Conservation (phyloP, 2,113 vertebrate species). For the Globicephala melas region DNA sequence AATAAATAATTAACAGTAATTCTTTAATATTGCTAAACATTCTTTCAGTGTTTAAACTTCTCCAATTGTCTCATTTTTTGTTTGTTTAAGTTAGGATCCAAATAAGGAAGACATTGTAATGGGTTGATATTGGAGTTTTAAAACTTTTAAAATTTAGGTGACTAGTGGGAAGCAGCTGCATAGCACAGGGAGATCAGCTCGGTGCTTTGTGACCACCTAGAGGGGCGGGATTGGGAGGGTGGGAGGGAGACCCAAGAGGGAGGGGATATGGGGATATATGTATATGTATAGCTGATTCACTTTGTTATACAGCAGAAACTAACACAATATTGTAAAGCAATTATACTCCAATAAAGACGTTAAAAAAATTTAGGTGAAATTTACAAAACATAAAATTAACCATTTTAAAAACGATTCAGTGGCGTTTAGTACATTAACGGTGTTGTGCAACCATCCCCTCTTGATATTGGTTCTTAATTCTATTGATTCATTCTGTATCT, state of each 20-base stretch:
- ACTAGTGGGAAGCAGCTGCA: not conserved
- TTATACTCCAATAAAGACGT: too few relatives aligned
- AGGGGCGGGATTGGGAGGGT: too few relatives aligned
- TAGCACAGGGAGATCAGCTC: too few relatives aligned
- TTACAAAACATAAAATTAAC: not conserved
- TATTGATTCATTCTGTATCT: not conserved
- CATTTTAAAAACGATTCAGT: not conserved
- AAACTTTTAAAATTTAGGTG: not conserved
- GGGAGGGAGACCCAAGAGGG: too few relatives aligned
- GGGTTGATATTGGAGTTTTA: not conserved
- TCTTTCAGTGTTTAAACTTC: not conserved
- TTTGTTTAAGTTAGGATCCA: not conserved
- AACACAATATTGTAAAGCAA: too few relatives aligned
- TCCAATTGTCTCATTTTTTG: not conserved
- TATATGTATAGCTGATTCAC: too few relatives aligned
- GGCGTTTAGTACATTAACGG: not conserved
- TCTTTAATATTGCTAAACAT: not conserved
- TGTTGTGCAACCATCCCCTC: not conserved
- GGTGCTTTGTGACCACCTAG: too few relatives aligned
- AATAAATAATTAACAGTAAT: not conserved
- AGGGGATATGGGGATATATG: too few relatives aligned
- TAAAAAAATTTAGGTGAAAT: not conserved
- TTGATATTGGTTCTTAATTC: not conserved
- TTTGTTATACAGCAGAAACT: too few relatives aligned
- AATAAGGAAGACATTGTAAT: not conserved